Evolutionary conservation across 2,797 vertebrate genomes (phyloP), one percentile per base, ranked within the genome.

Genomic region (Ctenosaura bakeri): DNA sequence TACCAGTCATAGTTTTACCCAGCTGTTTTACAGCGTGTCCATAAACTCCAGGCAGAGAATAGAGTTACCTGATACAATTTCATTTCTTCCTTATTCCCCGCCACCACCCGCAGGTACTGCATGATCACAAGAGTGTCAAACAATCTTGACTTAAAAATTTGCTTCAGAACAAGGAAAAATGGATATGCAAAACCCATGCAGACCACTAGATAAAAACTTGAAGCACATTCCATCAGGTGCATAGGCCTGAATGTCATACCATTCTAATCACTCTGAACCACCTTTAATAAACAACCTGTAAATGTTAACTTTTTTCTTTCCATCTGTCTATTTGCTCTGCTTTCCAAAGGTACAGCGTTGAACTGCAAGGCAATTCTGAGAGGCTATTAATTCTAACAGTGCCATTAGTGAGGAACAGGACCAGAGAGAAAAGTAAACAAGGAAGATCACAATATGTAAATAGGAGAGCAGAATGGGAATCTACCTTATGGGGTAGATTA

Each of bases 241-340:
- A 35, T 50, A 18, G 29, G 64, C 29, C 64, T 59, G 22, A 38
- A 76, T 26, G 12, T 5, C 42, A 82, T 32, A 50, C 20, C 7
- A 4, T 35, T 82, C 18, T 90, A 59, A 79, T 73, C 52, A 80
- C 80, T 24, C 24, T 56, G 46, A 71, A 6, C 77, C 78, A 88
- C 35, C 46, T 83, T 83, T 83, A 83, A 74, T 73, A 83, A 89
- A 74, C 32, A 88, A 35, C 4, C 22, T n/a, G 22, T 50, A 62
- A 35, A 35, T 2, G 8, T 20, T 52, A 77, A 83, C 32, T 54
- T 62, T 82, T 86, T 87, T 0, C 22, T 74, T 62, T 64, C 42
- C 20, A 62, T 50, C 35, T 35, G 14, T 22, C 42, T 22, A n/a
- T 5, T 69, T 80, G 77, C n/a, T 87, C 24, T 52, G 24, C n/a